Evolutionary conservation across 1,140 invertebrate genomes (phyloP), one percentile per base, ranked within the genome.

Genomic region (Musca domestica): DNA sequence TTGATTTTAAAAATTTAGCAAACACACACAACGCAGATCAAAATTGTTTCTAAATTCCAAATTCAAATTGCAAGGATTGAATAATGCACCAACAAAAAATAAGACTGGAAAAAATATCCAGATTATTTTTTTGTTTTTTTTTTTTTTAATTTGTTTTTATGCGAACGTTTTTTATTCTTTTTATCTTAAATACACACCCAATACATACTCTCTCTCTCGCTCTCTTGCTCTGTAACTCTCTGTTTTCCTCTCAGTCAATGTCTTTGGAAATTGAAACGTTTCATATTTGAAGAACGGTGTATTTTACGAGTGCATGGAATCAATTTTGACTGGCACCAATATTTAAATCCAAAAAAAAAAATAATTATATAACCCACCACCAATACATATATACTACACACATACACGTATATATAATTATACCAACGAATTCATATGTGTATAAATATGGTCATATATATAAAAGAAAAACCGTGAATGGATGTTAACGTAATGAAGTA

Each of bases 211-310:
- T 15, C 19, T 27, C 12, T 25, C 54, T 58, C 54, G 27, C 56
- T 61, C 23, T 58, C 15, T 75, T 58, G 71, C 51, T 75, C 67
- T 75, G 66, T 70, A 69, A 68, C 71, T 65, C 67, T 58, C 70
- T 70, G 67, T 71, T 71, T 71, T 58, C 73, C 67, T 70, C 61
- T 70, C 34, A 66, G 67, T 73, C 56, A 69, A 61, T 73, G 69
- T 76, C 67, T 74, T 74, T 30, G 15, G 56, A 41, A 61, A n/a
- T 20, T 61, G 20, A 61, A 19, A 41, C 34, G 34, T 41, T 41
- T 41, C 34, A 10, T 2, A 10, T 10, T 7, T 12, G 3, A 30
- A 41, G 34, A 41, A 41, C 34, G 10, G 34, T 61, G 56, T 61
- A 61, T 61, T 61, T 19, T 15, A 61, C 12, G 56, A 61, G 56